These are phyloP conservation scores for Tetragonisca angustula DNA, from an alignment of 2,888 invertebrate species.

Conservation along the genomic window DNA sequence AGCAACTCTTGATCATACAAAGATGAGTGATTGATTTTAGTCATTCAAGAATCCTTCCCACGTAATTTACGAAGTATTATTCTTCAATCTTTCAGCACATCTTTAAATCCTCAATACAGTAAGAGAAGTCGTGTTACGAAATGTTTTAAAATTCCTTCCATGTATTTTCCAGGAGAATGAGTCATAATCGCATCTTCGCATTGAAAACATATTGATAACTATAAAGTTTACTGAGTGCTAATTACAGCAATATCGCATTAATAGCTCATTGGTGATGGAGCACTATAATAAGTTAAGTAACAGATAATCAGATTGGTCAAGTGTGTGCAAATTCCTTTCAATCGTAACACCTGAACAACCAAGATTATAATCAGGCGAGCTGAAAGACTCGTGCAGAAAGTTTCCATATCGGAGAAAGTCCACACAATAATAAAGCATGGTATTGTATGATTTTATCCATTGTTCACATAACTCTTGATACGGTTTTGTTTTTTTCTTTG, in stretches of 20 bases:
- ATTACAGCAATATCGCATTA: not conserved
- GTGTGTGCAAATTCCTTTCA: not conserved
- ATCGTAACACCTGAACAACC: not conserved
- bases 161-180: not conserved
- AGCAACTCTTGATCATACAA: not conserved
- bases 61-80: not conserved
- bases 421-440: conserved; percentile 31
- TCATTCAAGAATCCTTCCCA: not conserved
- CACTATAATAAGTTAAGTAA: conserved; percentile 1
- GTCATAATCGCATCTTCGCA: conserved; percentile 1
- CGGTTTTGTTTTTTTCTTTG: conserved; percentile 24
- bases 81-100: not conserved
- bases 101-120: not conserved
- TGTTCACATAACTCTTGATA: conserved; percentile 55
- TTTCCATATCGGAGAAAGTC: conserved; percentile 59
- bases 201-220: not conserved
- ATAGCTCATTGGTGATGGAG: conserved; percentile 12
- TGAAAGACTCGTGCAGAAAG: conserved; percentile 35
- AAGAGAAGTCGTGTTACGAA: not conserved
- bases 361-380: not conserved
- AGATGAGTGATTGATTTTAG: not conserved
- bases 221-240: conserved; percentile 1
- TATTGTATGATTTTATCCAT: conserved; percentile 48
- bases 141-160: conserved; percentile 1
- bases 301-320: conserved; percentile 1